phyloP scores from a whole-genome alignment of 2,888 invertebrate genomes.

The Rhagophthalmus giganteus region DNA sequence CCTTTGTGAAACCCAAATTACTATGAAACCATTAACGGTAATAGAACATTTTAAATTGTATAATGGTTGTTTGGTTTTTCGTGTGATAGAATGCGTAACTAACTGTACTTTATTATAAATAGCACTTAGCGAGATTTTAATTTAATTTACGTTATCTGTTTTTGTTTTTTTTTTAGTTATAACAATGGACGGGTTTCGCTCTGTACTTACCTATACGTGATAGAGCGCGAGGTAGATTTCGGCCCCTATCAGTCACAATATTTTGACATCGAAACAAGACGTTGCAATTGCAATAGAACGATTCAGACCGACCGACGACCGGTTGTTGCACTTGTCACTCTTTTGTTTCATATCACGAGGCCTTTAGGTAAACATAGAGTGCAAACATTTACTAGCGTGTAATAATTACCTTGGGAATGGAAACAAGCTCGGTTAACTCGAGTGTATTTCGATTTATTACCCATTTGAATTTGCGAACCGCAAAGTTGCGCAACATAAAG shows the following conservation, averaged over 20 bases:
- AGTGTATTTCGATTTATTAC: slow-evolving; percentile 41
- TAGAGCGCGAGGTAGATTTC: too few species aligned
- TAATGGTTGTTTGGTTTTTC: slow-evolving; percentile 15
- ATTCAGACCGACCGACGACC: slow-evolving; percentile 50
- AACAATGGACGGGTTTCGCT: neutral
- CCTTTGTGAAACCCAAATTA: slow-evolving; percentile 17
- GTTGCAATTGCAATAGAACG: too few species aligned
- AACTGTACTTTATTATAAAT: neutral
- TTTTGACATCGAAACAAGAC: too few species aligned
- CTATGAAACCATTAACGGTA: slow-evolving; percentile 18
- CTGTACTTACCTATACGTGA: too few species aligned
- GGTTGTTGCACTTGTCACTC: slow-evolving; percentile 55
- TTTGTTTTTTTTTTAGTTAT: neutral
- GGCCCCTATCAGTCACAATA: too few species aligned
- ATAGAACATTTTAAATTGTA: slow-evolving; percentile 13
- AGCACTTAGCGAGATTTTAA: neutral
- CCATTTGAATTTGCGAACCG: slow-evolving; percentile 28
- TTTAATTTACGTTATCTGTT: neutral
- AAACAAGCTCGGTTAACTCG: slow-evolving; percentile 45
- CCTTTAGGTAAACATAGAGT: slow-evolving; percentile 48
- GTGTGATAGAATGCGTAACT: too few species aligned
- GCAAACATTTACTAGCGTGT: slow-evolving; percentile 53
- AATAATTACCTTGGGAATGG: slow-evolving; percentile 53
- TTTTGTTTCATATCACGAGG: slow-evolving; percentile 53
- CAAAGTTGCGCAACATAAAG: slow-evolving; percentile 18